Percentiles rank a stretch among this genome's conserved stretches.
Evolutionary conservation across 2,797 vertebrate genomes (phyloP).

Genomic region (Bradypus variegatus): DNA sequence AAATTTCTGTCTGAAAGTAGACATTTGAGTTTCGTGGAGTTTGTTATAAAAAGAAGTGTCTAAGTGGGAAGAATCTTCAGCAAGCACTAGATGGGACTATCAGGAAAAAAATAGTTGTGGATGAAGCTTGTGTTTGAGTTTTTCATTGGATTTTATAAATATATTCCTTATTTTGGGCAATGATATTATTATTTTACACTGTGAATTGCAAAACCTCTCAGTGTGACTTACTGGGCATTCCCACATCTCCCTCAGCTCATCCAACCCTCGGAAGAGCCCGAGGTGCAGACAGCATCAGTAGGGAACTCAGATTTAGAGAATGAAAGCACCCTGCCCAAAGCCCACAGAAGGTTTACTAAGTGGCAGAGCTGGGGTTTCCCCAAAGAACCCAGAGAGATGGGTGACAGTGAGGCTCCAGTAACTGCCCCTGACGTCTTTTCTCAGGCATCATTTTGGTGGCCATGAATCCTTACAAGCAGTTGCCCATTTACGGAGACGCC

Average conservation of each 20-base stretch:
- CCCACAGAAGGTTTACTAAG: neutral
- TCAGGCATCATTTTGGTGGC: constrained; percentile 97
- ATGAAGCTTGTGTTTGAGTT: neutral
- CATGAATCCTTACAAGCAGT: constrained; percentile 94
- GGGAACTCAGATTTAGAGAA: neutral
- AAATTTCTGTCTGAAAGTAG: neutral
- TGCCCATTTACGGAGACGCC: constrained; percentile 94
- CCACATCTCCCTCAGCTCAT: neutral
- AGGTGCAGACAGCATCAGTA: neutral
- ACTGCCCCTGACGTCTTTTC: neutral
- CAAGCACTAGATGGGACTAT: neutral
- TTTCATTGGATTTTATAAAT: neutral
- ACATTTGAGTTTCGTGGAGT: neutral
- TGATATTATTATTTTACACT: neutral
- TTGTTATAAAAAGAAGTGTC: neutral
- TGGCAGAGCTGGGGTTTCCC: neutral
- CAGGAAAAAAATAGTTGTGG: neutral
- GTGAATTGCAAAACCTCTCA: neutral
- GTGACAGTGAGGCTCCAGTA: neutral
- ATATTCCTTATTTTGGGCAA: neutral
- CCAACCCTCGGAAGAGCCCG: neutral
- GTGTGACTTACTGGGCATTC: neutral
- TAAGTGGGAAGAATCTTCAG: neutral
- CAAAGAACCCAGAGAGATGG: neutral
- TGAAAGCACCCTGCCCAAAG: neutral